phyloP scores from a whole-genome alignment of 2,797 vertebrate genomes.

The Knipowitschia caucasica region DNA sequence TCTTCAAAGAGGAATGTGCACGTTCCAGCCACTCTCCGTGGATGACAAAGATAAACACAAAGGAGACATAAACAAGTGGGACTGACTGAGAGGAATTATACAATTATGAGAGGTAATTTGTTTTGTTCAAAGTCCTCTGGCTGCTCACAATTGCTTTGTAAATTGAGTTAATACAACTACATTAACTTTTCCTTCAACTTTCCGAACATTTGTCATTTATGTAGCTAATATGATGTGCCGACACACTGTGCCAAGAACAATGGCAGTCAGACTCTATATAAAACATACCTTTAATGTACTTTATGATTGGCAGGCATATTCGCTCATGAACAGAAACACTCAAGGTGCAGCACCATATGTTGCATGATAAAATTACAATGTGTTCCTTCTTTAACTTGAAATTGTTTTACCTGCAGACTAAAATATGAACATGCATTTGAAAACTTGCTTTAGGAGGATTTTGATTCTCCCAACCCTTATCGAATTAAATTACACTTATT shows the following conservation, averaged over 20 bases:
- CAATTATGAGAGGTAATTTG: constrained; percentile 21
- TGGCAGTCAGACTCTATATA: constrained; percentile 9
- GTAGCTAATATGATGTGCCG: constrained; percentile 15
- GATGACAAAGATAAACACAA: constrained; percentile 49
- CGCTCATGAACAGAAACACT: constrained; percentile 11
- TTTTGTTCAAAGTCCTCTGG: constrained; percentile 34
- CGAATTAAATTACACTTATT: too few relatives aligned
- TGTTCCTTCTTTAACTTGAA: too few relatives aligned
- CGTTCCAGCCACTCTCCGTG: constrained; percentile 6
- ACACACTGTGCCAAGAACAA: constrained; percentile 28
- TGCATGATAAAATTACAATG: too few relatives aligned
- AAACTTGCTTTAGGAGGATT: too few relatives aligned
- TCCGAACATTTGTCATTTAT: constrained; percentile 30
- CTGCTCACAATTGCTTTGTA: constrained; percentile 41
- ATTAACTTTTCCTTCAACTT: constrained; percentile 27
- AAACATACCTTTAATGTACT: constrained; percentile 1
- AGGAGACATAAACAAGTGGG: constrained; percentile 60
- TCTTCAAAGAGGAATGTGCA: constrained; percentile 7
- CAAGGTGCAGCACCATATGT: background rate
- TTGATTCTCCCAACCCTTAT: too few relatives aligned
- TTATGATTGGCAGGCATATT: constrained; percentile 1
- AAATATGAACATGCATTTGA: too few relatives aligned
- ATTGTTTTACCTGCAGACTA: too few relatives aligned
- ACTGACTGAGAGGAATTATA: constrained; percentile 27
- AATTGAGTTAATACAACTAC: constrained; percentile 38